Conservation (phyloP, 1,140 invertebrate species). For the Ips nitidus region DNA sequence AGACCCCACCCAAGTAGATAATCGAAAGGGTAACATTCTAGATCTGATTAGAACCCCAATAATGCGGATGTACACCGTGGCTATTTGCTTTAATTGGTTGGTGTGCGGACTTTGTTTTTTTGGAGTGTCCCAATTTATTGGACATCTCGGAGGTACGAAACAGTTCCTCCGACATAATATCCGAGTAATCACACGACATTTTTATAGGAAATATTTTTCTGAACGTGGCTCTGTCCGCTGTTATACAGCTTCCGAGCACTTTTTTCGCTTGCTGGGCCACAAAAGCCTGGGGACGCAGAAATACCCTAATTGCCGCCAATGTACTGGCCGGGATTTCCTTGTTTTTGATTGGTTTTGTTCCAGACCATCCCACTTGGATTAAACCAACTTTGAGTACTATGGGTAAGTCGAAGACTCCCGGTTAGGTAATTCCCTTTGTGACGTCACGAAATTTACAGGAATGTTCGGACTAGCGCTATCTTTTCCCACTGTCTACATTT, state of each 20-base stretch:
- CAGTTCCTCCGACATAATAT: background rate
- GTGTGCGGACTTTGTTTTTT: constrained; percentile 75
- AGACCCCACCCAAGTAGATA: constrained; percentile 41
- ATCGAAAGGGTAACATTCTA: constrained; percentile 52
- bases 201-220: constrained; percentile 63
- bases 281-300: constrained; percentile 64
- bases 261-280: constrained; percentile 66
- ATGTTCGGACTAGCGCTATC: constrained; percentile 69
- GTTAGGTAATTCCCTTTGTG: background rate
- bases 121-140: constrained; percentile 74
- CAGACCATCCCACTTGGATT: constrained; percentile 54
- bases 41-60: constrained; percentile 74
- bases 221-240: constrained; percentile 71
- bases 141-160: constrained; percentile 60
- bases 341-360: constrained; percentile 61
- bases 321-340: constrained; percentile 64
- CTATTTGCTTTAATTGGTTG: constrained; percentile 71
- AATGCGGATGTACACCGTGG: constrained; percentile 71
- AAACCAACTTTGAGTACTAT: constrained; percentile 57
- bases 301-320: constrained; percentile 65
- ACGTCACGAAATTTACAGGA: constrained; percentile 10
- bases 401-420: constrained; percentile 11
- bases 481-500: constrained; percentile 69
- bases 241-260: constrained; percentile 69
- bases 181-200: background rate